Percentiles rank a stretch among this genome's conserved stretches.
These are phyloP conservation scores for Rhea pennata DNA, from an alignment of 2,113 vertebrate species.

Conservation along the genomic window DNA sequence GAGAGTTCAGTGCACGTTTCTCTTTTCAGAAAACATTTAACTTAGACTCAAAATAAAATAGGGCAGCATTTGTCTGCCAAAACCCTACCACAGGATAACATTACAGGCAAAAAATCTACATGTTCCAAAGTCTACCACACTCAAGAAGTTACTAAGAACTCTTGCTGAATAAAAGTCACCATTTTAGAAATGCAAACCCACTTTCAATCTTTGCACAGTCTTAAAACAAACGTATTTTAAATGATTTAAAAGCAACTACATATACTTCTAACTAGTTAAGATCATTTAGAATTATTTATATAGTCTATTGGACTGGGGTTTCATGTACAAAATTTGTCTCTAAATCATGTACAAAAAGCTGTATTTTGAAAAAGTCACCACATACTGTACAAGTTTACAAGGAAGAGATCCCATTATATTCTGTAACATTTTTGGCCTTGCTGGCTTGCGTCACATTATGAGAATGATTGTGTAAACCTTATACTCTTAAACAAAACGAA, in stretches of 20 bases:
- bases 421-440: constrained; percentile 84
- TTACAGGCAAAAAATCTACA: constrained; percentile 84
- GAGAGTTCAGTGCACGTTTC: constrained; percentile 91
- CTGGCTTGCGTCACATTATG: constrained; percentile 85
- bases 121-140: constrained; percentile 85
- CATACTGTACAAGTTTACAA: constrained; percentile 97
- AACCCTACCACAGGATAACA: constrained; percentile 86
- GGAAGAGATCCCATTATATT: constrained; percentile 84
- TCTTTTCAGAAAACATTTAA: constrained; percentile 86
- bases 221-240: constrained; percentile 82
- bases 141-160: constrained; percentile 84
- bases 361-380: constrained; percentile 87
- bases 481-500: constrained; percentile 76
- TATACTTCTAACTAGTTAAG: constrained; percentile 78
- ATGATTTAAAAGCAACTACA: constrained; percentile 84
- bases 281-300: constrained; percentile 86
- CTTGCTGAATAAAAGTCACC: constrained; percentile 81
- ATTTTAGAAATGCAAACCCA: constrained; percentile 84
- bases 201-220: constrained; percentile 84
- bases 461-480: constrained; percentile 85
- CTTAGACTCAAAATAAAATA: constrained; percentile 88
- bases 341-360: constrained; percentile 90
- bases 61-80: constrained; percentile 77
- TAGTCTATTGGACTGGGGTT: constrained; percentile 80
- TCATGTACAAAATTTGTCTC: constrained; percentile 88